A percentile compares a stretch with the other conserved stretches of the same genome.
phyloP scores from a whole-genome alignment of 2,113 vertebrate genomes.

The Platysteira castanea region DNA sequence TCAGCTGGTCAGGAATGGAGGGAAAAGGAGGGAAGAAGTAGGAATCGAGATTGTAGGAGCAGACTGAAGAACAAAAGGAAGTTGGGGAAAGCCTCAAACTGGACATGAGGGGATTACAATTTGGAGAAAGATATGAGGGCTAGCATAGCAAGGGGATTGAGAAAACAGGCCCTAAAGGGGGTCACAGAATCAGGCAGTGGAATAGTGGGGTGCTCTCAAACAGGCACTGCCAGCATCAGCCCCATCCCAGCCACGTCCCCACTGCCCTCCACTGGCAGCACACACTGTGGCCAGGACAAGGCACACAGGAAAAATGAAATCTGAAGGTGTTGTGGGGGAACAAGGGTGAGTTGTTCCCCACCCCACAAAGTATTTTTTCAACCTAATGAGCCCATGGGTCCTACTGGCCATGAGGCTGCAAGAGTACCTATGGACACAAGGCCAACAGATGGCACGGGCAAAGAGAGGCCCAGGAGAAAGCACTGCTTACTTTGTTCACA shows the following conservation, averaged over 20 bases:
- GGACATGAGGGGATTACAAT: neutral
- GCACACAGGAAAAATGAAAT: neutral
- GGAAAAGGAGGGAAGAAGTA: neutral
- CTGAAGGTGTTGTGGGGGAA: rapidly evolving
- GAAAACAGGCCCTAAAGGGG: neutral
- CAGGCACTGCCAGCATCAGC: neutral
- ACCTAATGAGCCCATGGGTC: rapidly evolving
- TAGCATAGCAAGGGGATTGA: neutral
- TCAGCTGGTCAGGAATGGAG: neutral
- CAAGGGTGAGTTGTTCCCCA: neutral
- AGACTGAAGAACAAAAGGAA: neutral
- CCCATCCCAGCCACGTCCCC: neutral
- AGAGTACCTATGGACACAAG: neutral
- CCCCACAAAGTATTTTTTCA: neutral
- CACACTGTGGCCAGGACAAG: neutral
- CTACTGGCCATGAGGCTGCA: neutral
- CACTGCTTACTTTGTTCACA: neutral
- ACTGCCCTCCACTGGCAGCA: neutral
- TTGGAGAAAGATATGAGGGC: neutral
- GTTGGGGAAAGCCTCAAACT: neutral
- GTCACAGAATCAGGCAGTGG: neutral
- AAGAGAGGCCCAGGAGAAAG: neutral
- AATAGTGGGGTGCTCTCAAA: neutral
- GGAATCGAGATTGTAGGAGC: neutral
- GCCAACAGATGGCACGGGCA: rapidly evolving